Base-by-base conservation (phyloP, 2,113 vertebrate genomes). In the Pelecanoides urinatrix region DNA sequence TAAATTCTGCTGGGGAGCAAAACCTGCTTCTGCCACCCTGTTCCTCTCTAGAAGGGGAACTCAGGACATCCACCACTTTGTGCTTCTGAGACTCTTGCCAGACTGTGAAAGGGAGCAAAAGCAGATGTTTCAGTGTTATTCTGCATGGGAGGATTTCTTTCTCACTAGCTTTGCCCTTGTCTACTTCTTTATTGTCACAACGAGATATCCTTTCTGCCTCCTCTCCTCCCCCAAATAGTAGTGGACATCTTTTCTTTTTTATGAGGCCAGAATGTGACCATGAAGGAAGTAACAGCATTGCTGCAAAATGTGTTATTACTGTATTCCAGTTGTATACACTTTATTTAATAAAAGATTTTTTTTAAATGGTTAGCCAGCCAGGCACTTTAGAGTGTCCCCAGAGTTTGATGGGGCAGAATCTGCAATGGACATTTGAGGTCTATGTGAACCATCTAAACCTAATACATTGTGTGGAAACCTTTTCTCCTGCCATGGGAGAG, bases 301-400 rank as follows among this genome's bases (percentile, higher is more conserved):
- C 72, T 80, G 19, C n/a, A 90, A 67, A 56, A 74, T 63, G 9
- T 40, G 7, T 45, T 72, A 38, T 45, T 61, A 52, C 13, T 68
- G 2, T 50, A n/a, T 66, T 88, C 21, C 25, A 86, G 14, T 12
- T 84, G 5, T 40, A 59, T 38, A 23, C 66, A 12, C 7, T 61
- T 72, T 83, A 52, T 74, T 34, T 11, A 47, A 52, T 30, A 56
- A 59, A 90, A 53, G 1, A 19, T 15, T 58, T 80, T 9, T 88
- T 94, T 50, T 38, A 52, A 55, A 72, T 45, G 1, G 45, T 78
- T 84, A 72, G 11, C 27, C 40, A 78, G 36, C 2, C 38, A 81
- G n/a, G 9, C 0, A 0, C 13, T 76, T 87, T 10, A 55, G 13
- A 19, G 5, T 44, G 6, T 49, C 34, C 10, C 2, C 30, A 56